Evolutionary conservation across 2,888 invertebrate species (phyloP), one percentile per base, ranked within the genome.

Genomic region (Napeogenes sylphis): DNA sequence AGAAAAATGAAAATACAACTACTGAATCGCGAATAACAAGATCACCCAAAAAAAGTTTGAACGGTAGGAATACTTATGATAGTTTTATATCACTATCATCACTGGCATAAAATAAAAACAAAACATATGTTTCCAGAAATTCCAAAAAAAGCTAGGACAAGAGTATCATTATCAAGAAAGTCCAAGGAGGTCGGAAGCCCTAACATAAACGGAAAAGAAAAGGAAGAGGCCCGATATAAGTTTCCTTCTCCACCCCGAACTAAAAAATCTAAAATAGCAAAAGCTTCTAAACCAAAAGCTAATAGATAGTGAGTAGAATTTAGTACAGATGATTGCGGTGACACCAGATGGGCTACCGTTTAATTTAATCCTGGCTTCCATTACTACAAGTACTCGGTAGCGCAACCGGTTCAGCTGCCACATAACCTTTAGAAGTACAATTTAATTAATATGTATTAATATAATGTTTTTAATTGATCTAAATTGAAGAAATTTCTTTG

Each of bases 291-390:
- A 55, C 59, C 65, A 65, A 67, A 64, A 56, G 33, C 63, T 63
- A 69, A 66, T 64, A 70, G 67, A 66, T 71, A 72, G 72, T 70
- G 66, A 72, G 71, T 72, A 69, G 63, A 63, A 56, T 46, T 61
- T 58, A 54, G 51, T 55, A 55, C 14, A 55, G 33, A 55, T 21
- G 21, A 32, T 45, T 45, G 45, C n/a, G 21, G 13, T 14, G 14
- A 13, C n/a, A 6, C 53, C 33, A 54, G 30, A 57, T 57, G 14
- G n/a, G 47, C 47, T 47, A 47, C 47, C 6, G 14, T 47, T 21
- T 47, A 4, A 47, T n/a, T 35, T 35, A 3, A 47, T 12, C 47
- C 47, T 47, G 14, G 14, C 47, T 47, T 47, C 47, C 47, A 47
- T 47, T 47, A 4, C 30, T 10, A 12, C 42, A 10, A 42, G 30